Evolutionary conservation across 2,113 vertebrate genomes (phyloP), one percentile per base, ranked within the genome.

Genomic region (Callopanchax toddi): DNA sequence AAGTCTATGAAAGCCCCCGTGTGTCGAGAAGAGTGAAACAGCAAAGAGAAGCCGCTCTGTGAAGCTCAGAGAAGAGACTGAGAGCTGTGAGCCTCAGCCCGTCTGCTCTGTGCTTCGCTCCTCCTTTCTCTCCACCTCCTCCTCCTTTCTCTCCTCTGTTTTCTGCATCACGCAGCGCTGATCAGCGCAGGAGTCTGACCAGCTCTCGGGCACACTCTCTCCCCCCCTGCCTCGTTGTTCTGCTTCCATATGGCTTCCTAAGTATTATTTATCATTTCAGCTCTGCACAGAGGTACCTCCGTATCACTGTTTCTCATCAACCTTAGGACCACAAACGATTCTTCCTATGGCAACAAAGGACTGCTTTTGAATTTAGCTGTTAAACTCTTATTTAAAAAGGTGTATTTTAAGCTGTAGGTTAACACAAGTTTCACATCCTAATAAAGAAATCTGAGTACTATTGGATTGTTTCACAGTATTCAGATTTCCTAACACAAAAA

Each of bases 151-250:
- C 67, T 84, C 67, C 55, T 74, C 67, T 56, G 78, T 67, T 76
- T 82, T 81, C 77, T 89, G 86, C 90, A 88, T 90, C 90, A 89
- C 56, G 64, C 85, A 87, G 82, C 72, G 62, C 81, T 76, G 87
- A 91, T 86, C 87, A 86, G 85, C 54, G 67, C 84, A 62, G 76
- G 82, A 89, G 83, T 70, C 67, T 60, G 49, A 56, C 48, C 17
- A 3, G 64, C 42, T 4, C 74, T 62, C 65, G 67, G 74, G 56
- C 79, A 46, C 64, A 58, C 50, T 58, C 66, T 49, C 75, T 32
- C 80, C 84, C 79, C 63, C 73, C 79, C 67, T 64, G 58, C 72
- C 60, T 61, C 20, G 23, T 76, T 81, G 71, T 87, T 81, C 74
- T 71, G 55, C 48, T 84, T 89, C 79, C 83, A 86, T 87, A 83